Evolutionary conservation across 2,888 invertebrate genomes (phyloP), one percentile per base, ranked within the genome.

Genomic region (Drosophila flavopinicola): DNA sequence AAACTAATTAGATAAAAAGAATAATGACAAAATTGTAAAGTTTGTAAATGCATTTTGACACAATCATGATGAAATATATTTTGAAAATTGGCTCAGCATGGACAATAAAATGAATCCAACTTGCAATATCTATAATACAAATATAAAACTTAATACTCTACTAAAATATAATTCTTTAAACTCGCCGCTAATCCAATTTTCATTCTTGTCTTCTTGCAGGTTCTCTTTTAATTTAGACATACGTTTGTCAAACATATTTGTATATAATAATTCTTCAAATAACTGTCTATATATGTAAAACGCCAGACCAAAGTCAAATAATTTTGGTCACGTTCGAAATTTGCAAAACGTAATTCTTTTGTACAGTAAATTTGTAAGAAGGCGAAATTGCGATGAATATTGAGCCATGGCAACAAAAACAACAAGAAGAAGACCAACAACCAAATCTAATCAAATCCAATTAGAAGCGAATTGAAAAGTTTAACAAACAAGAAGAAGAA

Each of bases 201-300:
- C 1, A 13, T n/a, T 11, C 4, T 47, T 11, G 27, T 85, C 32
- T 66, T 10, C 7, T 88, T 88, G 24, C 87, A 84, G 83, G 82
- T 82, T 80, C 78, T 68, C 65, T 67, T 75, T 82, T 88, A 59
- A 70, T 72, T 82, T 78, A n/a, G 71, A 67, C 64, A 64, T 61
- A 32, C 76, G 56, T 80, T 54, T 54, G 71, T 76, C 45, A 57
- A 68, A 60, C 60, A 37, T 52, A 74, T 38, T 25, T 74, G 56
- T 60, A 58, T 52, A 54, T 56, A 45, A 48, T 52, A 60, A 57
- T 44, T 42, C 27, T 56, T 35, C 35, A 64, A 48, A 30, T 57
- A 42, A 42, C 32, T 57, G 38, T 57, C 15, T 33, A 33, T 11
- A 33, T 11, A 56, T 33, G 32, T 17, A 54, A 53, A 30, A 41